Conservation (phyloP, 2,888 invertebrate genomes). For the Rhimphoctona megacephalus region DNA sequence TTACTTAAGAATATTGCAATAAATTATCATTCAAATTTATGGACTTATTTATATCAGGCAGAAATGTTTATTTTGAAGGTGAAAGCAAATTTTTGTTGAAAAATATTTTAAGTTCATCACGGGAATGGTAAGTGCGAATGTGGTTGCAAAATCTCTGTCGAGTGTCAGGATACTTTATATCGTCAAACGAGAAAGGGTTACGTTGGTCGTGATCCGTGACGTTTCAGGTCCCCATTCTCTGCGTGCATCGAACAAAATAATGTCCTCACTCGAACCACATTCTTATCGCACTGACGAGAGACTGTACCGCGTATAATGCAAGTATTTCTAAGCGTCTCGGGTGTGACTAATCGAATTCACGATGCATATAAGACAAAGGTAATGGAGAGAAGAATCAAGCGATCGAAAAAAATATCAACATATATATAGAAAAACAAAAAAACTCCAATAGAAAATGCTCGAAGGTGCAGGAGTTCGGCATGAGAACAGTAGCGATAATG, state of each 20-base stretch:
- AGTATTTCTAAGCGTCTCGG: slow-evolving; percentile 61
- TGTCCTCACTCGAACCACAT: slow-evolving; percentile 56
- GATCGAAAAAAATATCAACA: slow-evolving; percentile 22
- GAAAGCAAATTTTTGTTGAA: background rate
- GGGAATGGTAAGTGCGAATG: slow-evolving; percentile 29
- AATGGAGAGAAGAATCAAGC: slow-evolving; percentile 48
- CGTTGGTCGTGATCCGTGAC: slow-evolving; percentile 64
- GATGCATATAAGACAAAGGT: slow-evolving; percentile 60
- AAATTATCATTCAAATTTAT: no score
- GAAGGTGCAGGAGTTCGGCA: slow-evolving; percentile 46
- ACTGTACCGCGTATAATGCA: slow-evolving; percentile 42
- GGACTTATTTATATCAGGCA: no score
- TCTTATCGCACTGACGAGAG: slow-evolving; percentile 56
- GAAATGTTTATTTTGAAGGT: background rate
- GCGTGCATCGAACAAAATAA: slow-evolving; percentile 50
- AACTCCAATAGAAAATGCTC: slow-evolving; percentile 18
- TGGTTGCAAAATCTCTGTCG: slow-evolving; percentile 55
- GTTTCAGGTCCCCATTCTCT: slow-evolving; percentile 30
- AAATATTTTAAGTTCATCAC: slow-evolving; percentile 12
- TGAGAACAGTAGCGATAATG: slow-evolving; percentile 50
- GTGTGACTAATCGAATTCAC: slow-evolving; percentile 66
- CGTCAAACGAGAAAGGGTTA: slow-evolving; percentile 55
- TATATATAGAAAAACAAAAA: background rate
- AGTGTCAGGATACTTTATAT: slow-evolving; percentile 43
- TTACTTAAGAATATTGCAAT: no score